phyloP scores from a whole-genome alignment of 2,113 vertebrate species.

The Lutjanus erythropterus region DNA sequence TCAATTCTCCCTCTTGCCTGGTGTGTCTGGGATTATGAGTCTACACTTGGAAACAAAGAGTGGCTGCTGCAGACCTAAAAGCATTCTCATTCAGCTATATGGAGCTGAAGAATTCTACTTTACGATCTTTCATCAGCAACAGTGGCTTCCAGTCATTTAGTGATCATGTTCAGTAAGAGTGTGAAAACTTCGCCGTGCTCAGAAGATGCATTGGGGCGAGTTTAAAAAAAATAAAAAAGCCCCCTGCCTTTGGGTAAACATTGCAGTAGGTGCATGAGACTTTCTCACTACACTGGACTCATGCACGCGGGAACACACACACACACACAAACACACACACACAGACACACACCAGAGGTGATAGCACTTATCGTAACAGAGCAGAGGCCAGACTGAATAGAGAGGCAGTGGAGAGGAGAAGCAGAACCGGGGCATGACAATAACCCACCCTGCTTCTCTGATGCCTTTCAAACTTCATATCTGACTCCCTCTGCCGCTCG shows the following conservation, averaged over 20 bases:
- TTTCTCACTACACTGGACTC: not conserved
- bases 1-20: too few relatives aligned
- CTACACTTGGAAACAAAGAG: not conserved
- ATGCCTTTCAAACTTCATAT: conserved; percentile 68
- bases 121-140: too few relatives aligned
- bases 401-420: conserved; percentile 53
- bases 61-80: not conserved
- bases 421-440: conserved; percentile 57
- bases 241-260: not conserved
- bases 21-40: not conserved
- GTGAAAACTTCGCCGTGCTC: not conserved
- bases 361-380: conserved; percentile 61
- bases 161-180: not conserved
- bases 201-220: not conserved
- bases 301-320: conserved; percentile 2
- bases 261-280: conserved; percentile 11
- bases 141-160: not conserved
- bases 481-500: conserved; percentile 47
- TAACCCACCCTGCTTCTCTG: conserved; percentile 53
- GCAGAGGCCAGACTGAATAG: conserved; percentile 54
- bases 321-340: conserved; percentile 1
- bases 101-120: not conserved
- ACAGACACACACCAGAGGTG: conserved; percentile 33
- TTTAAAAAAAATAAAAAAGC: not conserved
- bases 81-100: not conserved